Evolutionary conservation across 2,113 vertebrate species (phyloP), one percentile per base, ranked within the genome.

Genomic region (Ctenomys sociabilis): DNA sequence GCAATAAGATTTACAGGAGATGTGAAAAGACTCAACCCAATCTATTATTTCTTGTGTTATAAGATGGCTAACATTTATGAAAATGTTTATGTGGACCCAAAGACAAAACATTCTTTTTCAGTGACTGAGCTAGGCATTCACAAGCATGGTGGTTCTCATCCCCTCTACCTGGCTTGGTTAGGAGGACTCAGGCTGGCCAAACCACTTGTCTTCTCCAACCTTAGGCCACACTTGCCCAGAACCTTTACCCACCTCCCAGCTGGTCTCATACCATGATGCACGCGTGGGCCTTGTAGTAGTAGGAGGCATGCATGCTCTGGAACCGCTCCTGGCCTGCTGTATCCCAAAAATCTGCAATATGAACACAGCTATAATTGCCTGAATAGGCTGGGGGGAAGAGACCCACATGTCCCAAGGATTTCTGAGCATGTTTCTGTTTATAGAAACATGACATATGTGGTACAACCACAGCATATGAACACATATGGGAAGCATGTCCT

Each of bases 261-360:
- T 28, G 75, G 3, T 21, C 52, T 72, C 98, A 96, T 98, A 99
- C 99, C 99, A 99, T 99, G 98, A 99, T 99, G 97, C 99, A 99
- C 12, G 99, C 99, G 0, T 99, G 99, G 77, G 99, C 99, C 98
- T 99, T 99, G 97, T 99, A 98, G 98, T 99, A 99, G 97, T 99
- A 99, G 43, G 99, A 99, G 0, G 99, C 99, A 6, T 99, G 99
- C 99, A 99, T 99, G 98, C 99, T 99, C 98, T 98, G 99, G 98
- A 99, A 99, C 64, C 99, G 98, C 94, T 99, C 99, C 97, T 99
- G 99, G 52, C 99, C 99, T 0, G 99, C 99, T 0, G 99, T 99
- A 97, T 99, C 99, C 99, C 99, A 99, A 96, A 99, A 99, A 96
- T 99, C 99, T 99, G 98, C 75, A 97, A 97, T 0, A 4, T 7